Conservation (phyloP, 2,888 invertebrate genomes). For the Mythimna ferrago region DNA sequence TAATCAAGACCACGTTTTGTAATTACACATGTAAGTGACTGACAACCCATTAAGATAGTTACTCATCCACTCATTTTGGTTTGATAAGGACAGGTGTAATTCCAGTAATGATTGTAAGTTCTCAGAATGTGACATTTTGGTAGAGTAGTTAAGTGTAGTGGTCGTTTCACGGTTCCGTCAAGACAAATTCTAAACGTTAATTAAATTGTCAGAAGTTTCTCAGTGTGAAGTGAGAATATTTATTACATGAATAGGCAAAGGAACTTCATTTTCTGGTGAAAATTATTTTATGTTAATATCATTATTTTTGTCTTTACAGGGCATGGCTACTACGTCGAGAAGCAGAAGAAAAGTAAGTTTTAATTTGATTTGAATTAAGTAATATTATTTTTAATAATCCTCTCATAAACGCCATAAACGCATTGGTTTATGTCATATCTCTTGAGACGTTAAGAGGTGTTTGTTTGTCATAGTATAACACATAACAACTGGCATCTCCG, state of each 20-base stretch:
- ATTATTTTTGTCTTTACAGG: constrained; percentile 77
- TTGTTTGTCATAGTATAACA: not conserved
- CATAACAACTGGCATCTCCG: not conserved
- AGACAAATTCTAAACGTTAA: constrained; percentile 12
- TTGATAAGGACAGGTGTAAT: constrained; percentile 51
- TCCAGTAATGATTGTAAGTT: constrained; percentile 50
- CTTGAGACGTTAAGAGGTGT: not conserved
- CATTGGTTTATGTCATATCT: not conserved
- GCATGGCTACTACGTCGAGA: constrained; percentile 80
- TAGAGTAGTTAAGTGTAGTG: constrained; percentile 32
- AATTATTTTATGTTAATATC: constrained; percentile 28
- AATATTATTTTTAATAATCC: not conserved
- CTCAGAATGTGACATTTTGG: constrained; percentile 23
- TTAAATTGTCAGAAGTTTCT: constrained; percentile 15
- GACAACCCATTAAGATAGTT: constrained; percentile 41
- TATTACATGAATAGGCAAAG: not conserved
- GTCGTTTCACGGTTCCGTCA: constrained; percentile 8
- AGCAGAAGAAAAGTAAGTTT: constrained; percentile 77
- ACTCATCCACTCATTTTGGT: constrained; percentile 39
- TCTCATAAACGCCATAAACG: too few relatives aligned
- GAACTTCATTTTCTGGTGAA: not conserved
- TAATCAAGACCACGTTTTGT: constrained; percentile 32
- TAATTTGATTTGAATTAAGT: not conserved
- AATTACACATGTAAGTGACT: constrained; percentile 30
- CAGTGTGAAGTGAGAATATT: constrained; percentile 10